A percentile compares a stretch with the other conserved stretches of the same genome.
phyloP scores from a whole-genome alignment of 2,113 vertebrate genomes.

The Oplegnathus fasciatus region DNA sequence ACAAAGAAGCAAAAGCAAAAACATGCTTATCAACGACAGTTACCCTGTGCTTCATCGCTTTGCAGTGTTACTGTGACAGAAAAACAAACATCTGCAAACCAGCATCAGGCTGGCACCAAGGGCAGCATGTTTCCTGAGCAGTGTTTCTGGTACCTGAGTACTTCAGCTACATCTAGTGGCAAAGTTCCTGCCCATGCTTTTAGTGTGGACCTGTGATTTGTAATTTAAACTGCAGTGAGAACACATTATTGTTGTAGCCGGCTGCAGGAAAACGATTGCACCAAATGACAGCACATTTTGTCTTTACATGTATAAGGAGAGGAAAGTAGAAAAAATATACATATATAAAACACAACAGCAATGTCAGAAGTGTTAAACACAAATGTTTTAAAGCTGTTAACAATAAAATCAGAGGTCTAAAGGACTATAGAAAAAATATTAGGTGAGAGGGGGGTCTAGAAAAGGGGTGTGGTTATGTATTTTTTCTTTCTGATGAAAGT shows the following conservation, averaged over 20 bases:
- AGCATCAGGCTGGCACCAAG: constrained; percentile 28
- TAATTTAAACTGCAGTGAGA: constrained; percentile 8
- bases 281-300: background rate
- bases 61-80: constrained; percentile 32
- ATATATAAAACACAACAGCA: background rate
- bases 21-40: constrained; percentile 2
- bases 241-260: background rate
- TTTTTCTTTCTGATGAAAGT: background rate
- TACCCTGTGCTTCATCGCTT: constrained; percentile 1
- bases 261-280: background rate
- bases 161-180: constrained; percentile 88
- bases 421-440: background rate
- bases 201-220: constrained; percentile 22
- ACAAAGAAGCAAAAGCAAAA: background rate
- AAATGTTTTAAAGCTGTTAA: background rate
- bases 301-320: background rate
- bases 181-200: constrained; percentile 55
- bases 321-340: background rate
- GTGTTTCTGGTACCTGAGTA: constrained; percentile 74
- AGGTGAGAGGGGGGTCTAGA: background rate
- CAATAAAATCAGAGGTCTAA: background rate
- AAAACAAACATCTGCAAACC: constrained; percentile 25
- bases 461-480: background rate
- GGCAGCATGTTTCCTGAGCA: background rate
- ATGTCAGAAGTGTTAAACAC: background rate